phyloP scores from a whole-genome alignment of 2,113 vertebrate species.

The Siphamia tubifer region DNA sequence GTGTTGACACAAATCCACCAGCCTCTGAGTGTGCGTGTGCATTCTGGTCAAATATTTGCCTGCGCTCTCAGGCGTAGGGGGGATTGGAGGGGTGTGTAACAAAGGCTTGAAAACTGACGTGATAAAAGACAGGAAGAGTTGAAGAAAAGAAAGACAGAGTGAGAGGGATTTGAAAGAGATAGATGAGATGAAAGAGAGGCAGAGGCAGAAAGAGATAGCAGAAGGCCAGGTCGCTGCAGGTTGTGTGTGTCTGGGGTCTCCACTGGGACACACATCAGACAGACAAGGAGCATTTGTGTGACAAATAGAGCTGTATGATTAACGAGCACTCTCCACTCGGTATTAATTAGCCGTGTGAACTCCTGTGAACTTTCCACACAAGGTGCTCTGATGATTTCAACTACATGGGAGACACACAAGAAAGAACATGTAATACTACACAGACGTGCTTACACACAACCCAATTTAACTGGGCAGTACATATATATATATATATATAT shows the following conservation, averaged over 20 bases:
- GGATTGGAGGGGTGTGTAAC: slow-evolving; percentile 55
- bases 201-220: slow-evolving; percentile 42
- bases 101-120: slow-evolving; percentile 70
- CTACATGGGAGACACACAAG: slow-evolving; percentile 45
- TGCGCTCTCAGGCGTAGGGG: slow-evolving; percentile 63
- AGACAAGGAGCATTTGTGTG: slow-evolving; percentile 64
- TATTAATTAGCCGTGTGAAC: slow-evolving; percentile 82
- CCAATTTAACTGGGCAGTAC: neutral
- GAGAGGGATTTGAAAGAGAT: slow-evolving; percentile 69
- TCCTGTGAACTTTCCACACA: slow-evolving; percentile 76
- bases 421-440: neutral
- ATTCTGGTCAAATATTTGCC: slow-evolving; percentile 79
- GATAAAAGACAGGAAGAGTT: slow-evolving; percentile 81
- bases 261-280: slow-evolving; percentile 44
- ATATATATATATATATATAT: no score
- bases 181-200: slow-evolving; percentile 70
- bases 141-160: slow-evolving; percentile 68
- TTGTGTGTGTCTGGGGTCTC: slow-evolving; percentile 37
- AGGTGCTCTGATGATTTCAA: slow-evolving; percentile 59
- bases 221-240: slow-evolving; percentile 66
- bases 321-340: slow-evolving; percentile 68
- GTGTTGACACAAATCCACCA: slow-evolving; percentile 48
- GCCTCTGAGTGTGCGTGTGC: slow-evolving; percentile 14
- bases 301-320: slow-evolving; percentile 76
- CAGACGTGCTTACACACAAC: slow-evolving; percentile 14